Base-by-base conservation (phyloP, 2,797 vertebrate species). In the Potorous gilbertii region DNA sequence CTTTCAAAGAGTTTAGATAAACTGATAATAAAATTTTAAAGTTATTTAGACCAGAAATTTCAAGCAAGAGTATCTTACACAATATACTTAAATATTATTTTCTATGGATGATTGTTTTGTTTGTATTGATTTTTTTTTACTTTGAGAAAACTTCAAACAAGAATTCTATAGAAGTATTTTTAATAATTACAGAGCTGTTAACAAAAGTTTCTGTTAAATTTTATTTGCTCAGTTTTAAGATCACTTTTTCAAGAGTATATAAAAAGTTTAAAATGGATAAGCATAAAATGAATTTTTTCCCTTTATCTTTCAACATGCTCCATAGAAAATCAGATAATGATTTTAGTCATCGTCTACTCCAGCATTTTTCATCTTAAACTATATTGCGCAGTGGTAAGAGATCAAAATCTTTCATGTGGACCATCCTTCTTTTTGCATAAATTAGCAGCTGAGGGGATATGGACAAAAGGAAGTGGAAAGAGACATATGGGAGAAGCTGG, bases 11-110 rank as follows among this genome's bases (percentile, higher is more conserved):
- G 93, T 55, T 40, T 12, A 56, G 91, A 95, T 55, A 92, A 27
- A 93, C 52, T 97, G 96, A 94, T 96, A 93, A 95, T 91, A 96
- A 94, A 97, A 95, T 34, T 59, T 96, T 54, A 97, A 56, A 97
- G 96, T 66, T 94, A 97, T 97, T 97, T 50, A 98, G 92, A 55
- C 50, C 57, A 54, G 95, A 96, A 96, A 97, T 97, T 97, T 96
- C 94, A 74, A 74, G 34, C 13, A 74, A 66, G 34, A 16, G 16
- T 21, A 74, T 16, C 16, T n/a, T 74, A 74, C 14, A 66, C 62
- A 66, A 81, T 81, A 46, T 2, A 46, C n/a, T 1, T 81, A 21
- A 81, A 81, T 9, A 81, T 46, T 74, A 81, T 46, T 46, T 81
- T 3, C 8, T 24, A 21, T 24, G 6, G 66, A 24, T 24, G 66